A percentile compares a stretch with the other conserved stretches of the same genome.
Evolutionary conservation across 1,140 invertebrate species (phyloP).

Genomic region (Rhynchophorus ferrugineus): DNA sequence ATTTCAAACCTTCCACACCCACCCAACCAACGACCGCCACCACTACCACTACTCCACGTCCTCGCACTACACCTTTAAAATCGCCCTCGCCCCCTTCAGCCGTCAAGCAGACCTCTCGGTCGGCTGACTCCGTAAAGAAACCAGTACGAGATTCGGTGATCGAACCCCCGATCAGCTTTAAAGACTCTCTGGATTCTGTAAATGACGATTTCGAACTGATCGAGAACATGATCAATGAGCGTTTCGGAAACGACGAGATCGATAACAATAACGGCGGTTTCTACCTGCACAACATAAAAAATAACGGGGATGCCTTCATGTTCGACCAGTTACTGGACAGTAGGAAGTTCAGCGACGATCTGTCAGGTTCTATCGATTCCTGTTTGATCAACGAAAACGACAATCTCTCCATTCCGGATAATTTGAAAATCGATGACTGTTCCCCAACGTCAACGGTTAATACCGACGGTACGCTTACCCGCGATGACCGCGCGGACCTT

Average conservation of each 20-base stretch:
- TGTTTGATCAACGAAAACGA: constrained; percentile 37
- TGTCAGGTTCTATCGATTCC: constrained; percentile 33
- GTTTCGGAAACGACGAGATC: constrained; percentile 17
- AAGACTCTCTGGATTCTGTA: constrained; percentile 32
- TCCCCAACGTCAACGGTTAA: constrained; percentile 26
- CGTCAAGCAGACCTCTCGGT: constrained; percentile 24
- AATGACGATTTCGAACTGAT: constrained; percentile 36
- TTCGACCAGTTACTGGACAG: constrained; percentile 15
- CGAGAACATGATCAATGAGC: constrained; percentile 35
- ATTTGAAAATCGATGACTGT: constrained; percentile 29
- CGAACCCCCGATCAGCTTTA: constrained; percentile 41
- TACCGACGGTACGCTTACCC: constrained; percentile 25
- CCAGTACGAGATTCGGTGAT: constrained; percentile 41
- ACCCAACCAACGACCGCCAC: not conserved
- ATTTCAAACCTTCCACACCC: constrained; percentile 28
- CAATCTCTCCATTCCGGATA: constrained; percentile 37
- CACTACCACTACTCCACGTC: constrained; percentile 13
- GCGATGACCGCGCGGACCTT: constrained; percentile 23
- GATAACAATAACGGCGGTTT: constrained; percentile 15
- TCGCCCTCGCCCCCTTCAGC: constrained; percentile 13
- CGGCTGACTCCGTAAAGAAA: constrained; percentile 16
- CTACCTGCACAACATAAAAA: constrained; percentile 18
- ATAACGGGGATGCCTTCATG: constrained; percentile 8
- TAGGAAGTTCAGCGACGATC: constrained; percentile 31
- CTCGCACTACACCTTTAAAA: constrained; percentile 16